Percentiles rank a stretch among this genome's conserved stretches.
Conservation (phyloP, 2,797 vertebrate genomes). For the Gymnopithys bicolor region DNA sequence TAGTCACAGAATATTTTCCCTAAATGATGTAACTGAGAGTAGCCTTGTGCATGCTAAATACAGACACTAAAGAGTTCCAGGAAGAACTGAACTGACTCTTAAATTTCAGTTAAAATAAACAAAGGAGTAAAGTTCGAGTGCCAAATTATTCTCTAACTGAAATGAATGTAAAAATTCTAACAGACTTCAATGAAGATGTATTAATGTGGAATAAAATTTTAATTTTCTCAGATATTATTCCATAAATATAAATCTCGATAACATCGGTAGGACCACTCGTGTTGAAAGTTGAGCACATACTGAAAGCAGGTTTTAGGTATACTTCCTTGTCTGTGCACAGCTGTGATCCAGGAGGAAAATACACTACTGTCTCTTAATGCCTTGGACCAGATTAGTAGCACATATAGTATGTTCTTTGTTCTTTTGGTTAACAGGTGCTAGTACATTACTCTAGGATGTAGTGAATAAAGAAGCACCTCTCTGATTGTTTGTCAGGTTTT, state of each 20-base stretch:
- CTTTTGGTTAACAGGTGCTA: neutral
- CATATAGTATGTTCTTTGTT: neutral
- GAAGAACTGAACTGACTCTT: neutral
- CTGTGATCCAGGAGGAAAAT: neutral
- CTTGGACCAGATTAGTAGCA: neutral
- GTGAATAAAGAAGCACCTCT: neutral
- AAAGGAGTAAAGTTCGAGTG: neutral
- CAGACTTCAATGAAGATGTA: neutral
- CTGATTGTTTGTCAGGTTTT: neutral
- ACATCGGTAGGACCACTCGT: neutral
- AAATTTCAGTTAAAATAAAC: neutral
- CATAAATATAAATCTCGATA: neutral
- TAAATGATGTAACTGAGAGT: neutral
- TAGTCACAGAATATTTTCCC: constrained; percentile 9
- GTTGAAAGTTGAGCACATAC: neutral
- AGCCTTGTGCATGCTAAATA: neutral
- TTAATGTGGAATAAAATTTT: neutral
- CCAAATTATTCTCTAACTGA: neutral
- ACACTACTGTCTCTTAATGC: neutral
- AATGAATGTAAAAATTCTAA: neutral
- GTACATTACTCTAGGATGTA: neutral
- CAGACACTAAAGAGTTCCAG: neutral
- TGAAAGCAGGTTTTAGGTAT: neutral
- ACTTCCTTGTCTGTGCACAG: neutral
- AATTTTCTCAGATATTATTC: neutral